These are phyloP conservation scores for Aldrovandia affinis DNA, from an alignment of 2,797 vertebrate species.

Conservation along the genomic window DNA sequence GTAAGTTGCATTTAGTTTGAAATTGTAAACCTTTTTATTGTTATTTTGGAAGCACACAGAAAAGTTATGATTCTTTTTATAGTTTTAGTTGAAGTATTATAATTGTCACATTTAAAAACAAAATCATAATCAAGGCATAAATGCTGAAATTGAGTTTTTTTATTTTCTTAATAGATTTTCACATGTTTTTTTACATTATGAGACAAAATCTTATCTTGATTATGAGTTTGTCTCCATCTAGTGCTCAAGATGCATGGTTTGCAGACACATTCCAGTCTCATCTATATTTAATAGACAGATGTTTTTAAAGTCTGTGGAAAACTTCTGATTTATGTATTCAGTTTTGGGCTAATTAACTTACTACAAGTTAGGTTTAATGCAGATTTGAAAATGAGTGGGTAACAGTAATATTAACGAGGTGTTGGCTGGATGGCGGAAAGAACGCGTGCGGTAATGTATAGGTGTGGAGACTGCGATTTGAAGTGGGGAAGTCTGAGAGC, in stretches of 20 bases:
- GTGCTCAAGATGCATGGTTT: not conserved
- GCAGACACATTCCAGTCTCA: not conserved
- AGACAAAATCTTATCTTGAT: not conserved
- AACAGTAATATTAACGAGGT: not conserved
- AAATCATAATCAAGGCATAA: not conserved
- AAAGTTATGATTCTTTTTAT: not conserved
- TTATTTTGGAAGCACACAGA: not conserved
- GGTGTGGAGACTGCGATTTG: not conserved
- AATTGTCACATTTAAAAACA: not conserved
- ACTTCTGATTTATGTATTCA: not conserved
- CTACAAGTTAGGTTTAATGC: not conserved
- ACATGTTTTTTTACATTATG: not conserved
- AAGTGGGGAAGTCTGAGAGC: not conserved
- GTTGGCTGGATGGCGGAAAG: not conserved
- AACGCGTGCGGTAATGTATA: not conserved
- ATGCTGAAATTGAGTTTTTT: not conserved
- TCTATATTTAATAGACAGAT: not conserved
- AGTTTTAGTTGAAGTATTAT: too few species aligned
- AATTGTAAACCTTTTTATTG: too few species aligned
- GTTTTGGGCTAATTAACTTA: not conserved
- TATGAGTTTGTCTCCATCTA: conserved; percentile 30
- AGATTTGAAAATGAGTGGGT: not conserved
- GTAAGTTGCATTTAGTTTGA: too few species aligned
- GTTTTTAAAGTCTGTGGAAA: not conserved
- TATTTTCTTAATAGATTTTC: not conserved